Evolutionary conservation across 2,797 vertebrate genomes (phyloP), one percentile per base, ranked within the genome.

Genomic region (Salarias fasciatus): DNA sequence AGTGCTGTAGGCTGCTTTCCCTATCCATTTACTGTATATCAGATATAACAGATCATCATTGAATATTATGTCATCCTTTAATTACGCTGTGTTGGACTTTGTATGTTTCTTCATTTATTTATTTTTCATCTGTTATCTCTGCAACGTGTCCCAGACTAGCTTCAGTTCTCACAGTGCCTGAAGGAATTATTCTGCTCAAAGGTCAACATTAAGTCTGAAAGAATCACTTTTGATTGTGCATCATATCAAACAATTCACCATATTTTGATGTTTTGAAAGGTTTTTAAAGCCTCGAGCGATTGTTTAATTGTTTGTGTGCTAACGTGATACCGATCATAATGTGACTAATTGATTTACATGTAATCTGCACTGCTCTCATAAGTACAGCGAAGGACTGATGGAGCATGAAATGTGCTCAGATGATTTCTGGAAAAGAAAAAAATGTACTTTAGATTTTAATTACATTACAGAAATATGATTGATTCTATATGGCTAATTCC

Each of bases 351-450:
- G 31, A 51, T 69, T 45, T 55, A 36, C 35, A 41, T 51, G 31
- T 38, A 52, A 66, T 59, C 37, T 80, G 4, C 13, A 54, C 48
- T 33, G 31, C 28, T 49, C 24, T 55, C 65, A 46, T 18, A 57
- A 43, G 6, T 46, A 45, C 15, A 33, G 37, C 29, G 15, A 8
- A 8, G 4, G 30, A 50, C 18, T 43, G 29, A 14, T 49, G 13
- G n/a, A 24, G 38, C 3, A 0, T 66, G 29, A 82, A 57, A 74
- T 29, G 54, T 35, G 13, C 63, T 59, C 10, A 53, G 33, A 35
- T 15, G 8, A 52, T 69, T 73, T 70, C 29, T 51, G 13, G n/a
- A 64, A 67, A 50, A 36, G 28, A 68, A 77, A 63, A 44, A 38
- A 73, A 72, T 68, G 47, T 47, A n/a, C 40, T 69, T 71, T 43